phyloP scores from a whole-genome alignment of 2,797 vertebrate species.

The Garrulus glandarius region DNA sequence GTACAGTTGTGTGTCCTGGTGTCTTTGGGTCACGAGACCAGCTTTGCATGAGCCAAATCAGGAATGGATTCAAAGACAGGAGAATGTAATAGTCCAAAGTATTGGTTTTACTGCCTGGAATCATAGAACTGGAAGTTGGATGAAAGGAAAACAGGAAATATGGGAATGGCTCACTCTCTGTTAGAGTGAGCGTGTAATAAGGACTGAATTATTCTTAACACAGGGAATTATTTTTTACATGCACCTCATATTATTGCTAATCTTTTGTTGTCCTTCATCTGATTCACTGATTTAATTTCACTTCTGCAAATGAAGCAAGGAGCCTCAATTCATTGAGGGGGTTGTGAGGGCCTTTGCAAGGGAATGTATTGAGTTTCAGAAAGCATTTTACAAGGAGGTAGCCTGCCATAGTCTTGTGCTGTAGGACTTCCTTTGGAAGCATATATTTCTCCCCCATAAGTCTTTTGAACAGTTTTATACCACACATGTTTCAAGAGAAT shows the following conservation, averaged over 20 bases:
- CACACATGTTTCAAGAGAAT: slow-evolving; percentile 68
- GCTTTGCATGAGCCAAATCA: neutral
- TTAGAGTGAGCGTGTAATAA: neutral
- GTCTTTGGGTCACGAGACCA: neutral
- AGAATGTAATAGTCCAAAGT: neutral
- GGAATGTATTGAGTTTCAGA: slow-evolving; percentile 31
- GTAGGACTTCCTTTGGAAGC: slow-evolving; percentile 49
- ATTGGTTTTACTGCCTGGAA: neutral
- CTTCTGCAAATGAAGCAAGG: slow-evolving; percentile 21
- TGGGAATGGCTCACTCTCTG: neutral
- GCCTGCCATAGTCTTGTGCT: neutral
- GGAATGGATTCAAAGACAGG: neutral
- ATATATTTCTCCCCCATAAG: slow-evolving; percentile 51
- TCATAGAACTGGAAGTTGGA: neutral
- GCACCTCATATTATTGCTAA: neutral
- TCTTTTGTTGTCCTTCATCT: slow-evolving; percentile 29
- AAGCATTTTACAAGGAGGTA: slow-evolving; percentile 13
- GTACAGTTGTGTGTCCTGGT: neutral
- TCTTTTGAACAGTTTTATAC: slow-evolving; percentile 66
- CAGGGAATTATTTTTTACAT: neutral
- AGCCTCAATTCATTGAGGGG: neutral
- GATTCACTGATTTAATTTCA: slow-evolving; percentile 56
- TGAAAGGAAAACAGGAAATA: neutral
- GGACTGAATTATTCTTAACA: neutral
- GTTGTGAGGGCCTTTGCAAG: neutral